Base-by-base conservation (phyloP, 1,140 invertebrate genomes). In the Drosophila albomicans region DNA sequence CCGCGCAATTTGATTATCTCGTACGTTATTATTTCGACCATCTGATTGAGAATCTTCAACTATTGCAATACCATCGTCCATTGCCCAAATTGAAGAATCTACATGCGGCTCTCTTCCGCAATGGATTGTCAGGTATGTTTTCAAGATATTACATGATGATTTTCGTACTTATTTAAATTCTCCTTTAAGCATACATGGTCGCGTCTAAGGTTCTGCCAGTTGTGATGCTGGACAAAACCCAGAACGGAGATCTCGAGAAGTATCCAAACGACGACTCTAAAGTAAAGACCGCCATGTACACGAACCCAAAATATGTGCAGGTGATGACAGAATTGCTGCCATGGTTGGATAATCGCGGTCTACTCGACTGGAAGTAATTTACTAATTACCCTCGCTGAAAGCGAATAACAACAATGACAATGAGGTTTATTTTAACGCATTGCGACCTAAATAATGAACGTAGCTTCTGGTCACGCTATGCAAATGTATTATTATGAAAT, bases 331-430 rank as follows among this genome's bases (percentile, higher is more conserved):
- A 88, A 46, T 54, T 92, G 46, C 58, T 92, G 20, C 91, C 91
- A 62, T 92, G 89, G 89, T 78, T 92, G 81, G 89, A 92, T 69
- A 92, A 92, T 65, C 86, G 89, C 32, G 91, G 91, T 3, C 59
- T 91, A 28, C 75, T 92, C 46, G 91, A 92, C 76, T 92, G 82
- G 85, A 91, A 92, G 38, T 91, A 74, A 82, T 70, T 71, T 8
- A 2, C 10, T 16, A 57, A 68, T 61, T 38, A 38, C 13, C 6
- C 13, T 32, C 75, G 79, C 68, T 38, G 5, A 8, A 3, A 69
- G 51, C 4, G 48, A 78, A 3, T 91, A 84, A 2, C 92, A 93
- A 48, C 20, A 78, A 3, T 91, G 85, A 2, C 92, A 93, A 76
- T 15, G 13, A 13, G n/a, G 5, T 62, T 41, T 20, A 52, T 52